phyloP scores from a whole-genome alignment of 1,140 invertebrate species.

The Neodiprion fabricii region DNA sequence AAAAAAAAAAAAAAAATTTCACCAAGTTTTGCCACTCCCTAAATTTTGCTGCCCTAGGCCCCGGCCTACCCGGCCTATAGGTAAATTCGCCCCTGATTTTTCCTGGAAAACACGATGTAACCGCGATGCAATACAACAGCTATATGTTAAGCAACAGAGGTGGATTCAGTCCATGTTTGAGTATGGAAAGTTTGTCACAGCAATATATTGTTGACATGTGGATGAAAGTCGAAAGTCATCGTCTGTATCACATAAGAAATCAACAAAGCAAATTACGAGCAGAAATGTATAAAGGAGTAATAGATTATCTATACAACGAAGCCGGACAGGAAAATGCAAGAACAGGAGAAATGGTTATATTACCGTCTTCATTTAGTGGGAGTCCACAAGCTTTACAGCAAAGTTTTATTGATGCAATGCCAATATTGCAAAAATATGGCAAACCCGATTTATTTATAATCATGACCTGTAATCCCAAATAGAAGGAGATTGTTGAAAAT shows the following conservation, averaged over 20 bases:
- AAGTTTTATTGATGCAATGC: slow-evolving; percentile 13
- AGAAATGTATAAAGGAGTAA: slow-evolving; percentile 18
- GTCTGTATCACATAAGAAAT: slow-evolving; percentile 22
- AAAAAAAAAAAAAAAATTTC: no score
- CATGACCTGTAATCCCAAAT: slow-evolving; percentile 13
- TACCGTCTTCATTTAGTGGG: slow-evolving; percentile 23
- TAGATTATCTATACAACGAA: slow-evolving; percentile 23
- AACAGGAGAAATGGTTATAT: slow-evolving; percentile 19
- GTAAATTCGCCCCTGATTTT: no score
- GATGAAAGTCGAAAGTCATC: slow-evolving; percentile 21
- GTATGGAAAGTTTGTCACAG: slow-evolving; percentile 21
- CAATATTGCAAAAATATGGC: slow-evolving; percentile 8
- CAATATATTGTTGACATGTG: slow-evolving; percentile 28
- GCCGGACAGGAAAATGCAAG: slow-evolving; percentile 12
- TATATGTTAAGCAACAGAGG: slow-evolving; percentile 20
- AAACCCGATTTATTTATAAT: slow-evolving; percentile 6
- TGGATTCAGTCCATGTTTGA: slow-evolving; percentile 22
- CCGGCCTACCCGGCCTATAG: no score
- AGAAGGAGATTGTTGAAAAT: slow-evolving; percentile 24
- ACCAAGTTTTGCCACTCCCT: no score
- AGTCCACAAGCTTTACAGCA: slow-evolving; percentile 15
- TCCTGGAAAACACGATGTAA: slow-evolving; percentile 13
- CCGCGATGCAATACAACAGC: slow-evolving; percentile 23
- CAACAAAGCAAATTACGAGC: slow-evolving; percentile 22
- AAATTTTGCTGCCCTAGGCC: no score